Evolutionary conservation across 2,113 vertebrate genomes (phyloP).

Genomic region (Malurus cyaneus): DNA sequence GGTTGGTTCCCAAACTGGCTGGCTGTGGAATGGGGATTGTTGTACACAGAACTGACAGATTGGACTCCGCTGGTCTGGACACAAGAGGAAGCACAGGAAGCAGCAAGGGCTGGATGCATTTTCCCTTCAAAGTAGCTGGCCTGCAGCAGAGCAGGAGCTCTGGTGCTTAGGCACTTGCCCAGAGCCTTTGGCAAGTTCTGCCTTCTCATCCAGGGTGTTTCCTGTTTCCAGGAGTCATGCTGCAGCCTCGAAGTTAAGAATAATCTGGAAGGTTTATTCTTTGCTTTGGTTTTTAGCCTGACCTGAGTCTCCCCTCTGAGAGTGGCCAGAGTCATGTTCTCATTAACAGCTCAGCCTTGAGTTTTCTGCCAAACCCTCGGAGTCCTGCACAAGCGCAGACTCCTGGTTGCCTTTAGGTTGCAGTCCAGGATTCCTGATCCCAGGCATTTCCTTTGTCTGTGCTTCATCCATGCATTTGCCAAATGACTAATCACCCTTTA

Average conservation of each 20-base stretch:
- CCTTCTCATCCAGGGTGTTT: background rate
- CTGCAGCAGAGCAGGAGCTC: background rate
- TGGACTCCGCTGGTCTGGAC: background rate
- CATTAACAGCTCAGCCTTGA: background rate
- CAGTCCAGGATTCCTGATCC: background rate
- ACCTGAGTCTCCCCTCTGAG: background rate
- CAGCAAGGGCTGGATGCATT: background rate
- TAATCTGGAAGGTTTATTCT: background rate
- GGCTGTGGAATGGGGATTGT: background rate
- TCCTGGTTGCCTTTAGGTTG: background rate
- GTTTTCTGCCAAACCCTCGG: background rate
- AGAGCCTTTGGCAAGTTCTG: background rate
- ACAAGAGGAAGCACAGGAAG: background rate
- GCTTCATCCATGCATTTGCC: background rate
- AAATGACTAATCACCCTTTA: background rate
- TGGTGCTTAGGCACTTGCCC: background rate
- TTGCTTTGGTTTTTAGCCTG: background rate
- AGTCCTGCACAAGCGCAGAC: fast-evolving
- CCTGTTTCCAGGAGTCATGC: background rate
- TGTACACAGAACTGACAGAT: background rate
- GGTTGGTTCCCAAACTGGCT: background rate
- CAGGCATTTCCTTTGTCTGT: background rate
- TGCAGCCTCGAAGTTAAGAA: background rate
- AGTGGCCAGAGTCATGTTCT: background rate
- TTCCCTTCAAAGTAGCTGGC: background rate